These are phyloP conservation scores for Lacanobia wlatinum DNA, from an alignment of 2,888 invertebrate species.

Conservation along the genomic window DNA sequence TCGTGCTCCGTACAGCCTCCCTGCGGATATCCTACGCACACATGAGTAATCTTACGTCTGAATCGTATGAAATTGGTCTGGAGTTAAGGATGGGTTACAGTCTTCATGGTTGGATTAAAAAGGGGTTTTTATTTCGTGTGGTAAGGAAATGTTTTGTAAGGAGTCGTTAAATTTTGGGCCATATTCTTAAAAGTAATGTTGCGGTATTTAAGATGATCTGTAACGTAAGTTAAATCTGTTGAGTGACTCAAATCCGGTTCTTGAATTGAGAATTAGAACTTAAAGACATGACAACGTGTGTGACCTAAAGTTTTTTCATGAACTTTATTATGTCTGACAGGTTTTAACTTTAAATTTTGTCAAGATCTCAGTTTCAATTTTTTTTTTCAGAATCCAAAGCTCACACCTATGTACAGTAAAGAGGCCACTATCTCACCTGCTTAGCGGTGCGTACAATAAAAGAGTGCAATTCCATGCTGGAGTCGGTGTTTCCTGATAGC, in stretches of 20 bases:
- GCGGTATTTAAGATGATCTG: neutral
- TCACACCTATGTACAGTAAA: no score
- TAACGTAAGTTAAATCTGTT: neutral
- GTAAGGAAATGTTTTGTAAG: neutral
- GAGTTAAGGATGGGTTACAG: conserved; percentile 34
- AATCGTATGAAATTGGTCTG: conserved; percentile 61
- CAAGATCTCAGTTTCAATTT: no score
- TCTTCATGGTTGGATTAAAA: conserved; percentile 42
- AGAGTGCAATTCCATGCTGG: no score
- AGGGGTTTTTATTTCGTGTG: conserved; percentile 2
- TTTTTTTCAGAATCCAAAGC: no score
- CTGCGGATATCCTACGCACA: conserved; percentile 69
- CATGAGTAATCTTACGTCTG: conserved; percentile 49
- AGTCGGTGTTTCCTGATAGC: no score
- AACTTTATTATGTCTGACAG: no score
- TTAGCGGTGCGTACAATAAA: no score
- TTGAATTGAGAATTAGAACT: neutral
- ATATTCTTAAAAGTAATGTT: neutral
- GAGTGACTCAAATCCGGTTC: neutral
- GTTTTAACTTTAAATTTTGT: no score
- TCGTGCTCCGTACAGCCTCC: conserved; percentile 59
- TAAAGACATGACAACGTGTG: no score
- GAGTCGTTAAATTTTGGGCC: neutral
- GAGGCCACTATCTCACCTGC: no score
- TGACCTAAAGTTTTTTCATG: no score